Evolutionary conservation across 2,888 invertebrate genomes (phyloP), one percentile per base, ranked within the genome.

Genomic region (Altica lythri): DNA sequence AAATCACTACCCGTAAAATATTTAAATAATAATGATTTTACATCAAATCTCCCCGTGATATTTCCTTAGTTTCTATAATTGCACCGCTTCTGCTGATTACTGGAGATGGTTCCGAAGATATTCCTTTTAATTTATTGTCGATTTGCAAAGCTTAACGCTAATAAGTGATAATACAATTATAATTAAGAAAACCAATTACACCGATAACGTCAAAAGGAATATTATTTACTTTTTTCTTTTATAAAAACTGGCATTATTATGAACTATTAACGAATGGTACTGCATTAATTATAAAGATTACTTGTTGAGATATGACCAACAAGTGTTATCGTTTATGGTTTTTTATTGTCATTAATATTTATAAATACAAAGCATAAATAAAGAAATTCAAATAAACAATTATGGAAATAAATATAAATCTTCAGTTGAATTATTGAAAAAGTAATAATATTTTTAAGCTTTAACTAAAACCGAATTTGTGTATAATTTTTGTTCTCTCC

Each of bases 161-260:
- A 50, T 50, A 50, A 37, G 44, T 51, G 47, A 47, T 47, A 42
- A 47, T 53, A 47, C 47, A 47, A 47, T 42, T 53, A 47, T 42
- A 53, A 53, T 53, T 40, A 34, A 53, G 30, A 18, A 27, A 34
- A 17, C 46, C 53, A 53, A 47, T 53, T 47, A 47, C 3, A 16
- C 4, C 12, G 53, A 53, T 53, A 53, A 45, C 38, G 46, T 45
- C 45, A 27, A 50, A 18, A 43, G 8, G 25, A 40, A 40, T 22
- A 40, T 40, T 19, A 40, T 40, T 40, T 40, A 13, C 40, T 22
- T 40, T 40, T 40, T 19, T 14, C 40, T 40, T 19, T 40, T 25
- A 22, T 13, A 40, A 17, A 25, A 16, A 40, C 25, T 40, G 12
- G 9, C 40, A 10, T 40, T 40, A 25, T 40, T 40, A 40, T 22